These are phyloP conservation scores for Lates japonicus DNA, from an alignment of 2,797 vertebrate species.

Conservation along the genomic window DNA sequence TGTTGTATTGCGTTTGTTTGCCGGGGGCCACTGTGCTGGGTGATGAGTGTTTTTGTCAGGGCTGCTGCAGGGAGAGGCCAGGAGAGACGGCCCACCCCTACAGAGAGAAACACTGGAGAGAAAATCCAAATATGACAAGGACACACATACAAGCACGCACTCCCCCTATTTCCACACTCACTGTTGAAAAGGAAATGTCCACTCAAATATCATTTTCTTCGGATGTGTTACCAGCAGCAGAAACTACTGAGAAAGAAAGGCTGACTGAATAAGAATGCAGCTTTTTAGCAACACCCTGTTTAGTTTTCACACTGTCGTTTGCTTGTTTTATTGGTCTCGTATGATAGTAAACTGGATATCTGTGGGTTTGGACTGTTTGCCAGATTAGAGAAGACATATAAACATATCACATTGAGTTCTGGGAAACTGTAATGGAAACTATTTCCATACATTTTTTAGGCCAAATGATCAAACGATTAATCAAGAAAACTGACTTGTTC, in stretches of 20 bases:
- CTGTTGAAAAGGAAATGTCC: not conserved
- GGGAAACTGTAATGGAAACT: not conserved
- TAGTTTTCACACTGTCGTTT: not conserved
- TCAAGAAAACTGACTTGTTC: not conserved
- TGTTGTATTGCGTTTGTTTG: conserved; percentile 17
- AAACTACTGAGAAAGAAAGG: not conserved
- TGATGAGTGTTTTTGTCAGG: conserved; percentile 50
- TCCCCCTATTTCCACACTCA: not conserved
- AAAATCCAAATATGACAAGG: conserved; percentile 34
- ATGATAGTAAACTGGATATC: not conserved
- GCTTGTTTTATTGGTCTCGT: too few relatives aligned
- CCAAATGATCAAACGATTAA: not conserved
- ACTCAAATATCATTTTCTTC: not conserved
- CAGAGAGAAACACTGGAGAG: conserved; percentile 20
- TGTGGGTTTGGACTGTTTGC: not conserved
- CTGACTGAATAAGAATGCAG: not conserved
- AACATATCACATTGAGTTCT: too few relatives aligned
- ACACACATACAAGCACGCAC: conserved; percentile 1
- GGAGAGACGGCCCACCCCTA: conserved; percentile 17
- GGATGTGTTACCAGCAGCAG: not conserved
- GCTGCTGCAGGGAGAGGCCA: conserved; percentile 36
- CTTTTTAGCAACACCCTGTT: not conserved
- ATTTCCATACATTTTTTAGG: not conserved
- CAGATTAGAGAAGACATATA: too few relatives aligned
- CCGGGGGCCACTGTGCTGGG: conserved; percentile 7